Evolutionary conservation across 2,888 invertebrate genomes (phyloP).

Genomic region (Anodontia alba): DNA sequence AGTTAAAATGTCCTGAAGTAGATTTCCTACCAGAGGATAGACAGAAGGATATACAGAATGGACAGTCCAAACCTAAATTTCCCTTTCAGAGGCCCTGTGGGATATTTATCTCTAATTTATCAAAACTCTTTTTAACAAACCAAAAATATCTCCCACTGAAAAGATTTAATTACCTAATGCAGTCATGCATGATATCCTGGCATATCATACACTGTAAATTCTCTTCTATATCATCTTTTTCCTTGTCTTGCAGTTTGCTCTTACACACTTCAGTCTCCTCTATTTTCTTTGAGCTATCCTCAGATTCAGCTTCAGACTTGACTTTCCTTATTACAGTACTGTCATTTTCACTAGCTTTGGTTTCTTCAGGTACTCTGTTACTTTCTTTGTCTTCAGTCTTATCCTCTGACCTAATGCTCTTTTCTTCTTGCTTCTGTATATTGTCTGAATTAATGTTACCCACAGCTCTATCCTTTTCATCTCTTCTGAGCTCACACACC

Average conservation of each 20-base stretch:
- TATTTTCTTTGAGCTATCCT: too few species aligned
- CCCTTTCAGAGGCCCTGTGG: too few species aligned
- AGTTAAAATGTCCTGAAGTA: too few species aligned
- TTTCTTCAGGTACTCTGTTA: neutral
- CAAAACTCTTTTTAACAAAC: too few species aligned
- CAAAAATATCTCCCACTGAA: too few species aligned
- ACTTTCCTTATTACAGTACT: neutral
- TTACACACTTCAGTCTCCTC: neutral
- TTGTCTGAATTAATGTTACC: neutral
- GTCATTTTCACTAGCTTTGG: neutral
- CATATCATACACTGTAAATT: constrained; percentile 83
- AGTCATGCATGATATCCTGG: constrained; percentile 83
- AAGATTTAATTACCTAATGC: constrained; percentile 82
- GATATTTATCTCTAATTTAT: too few species aligned
- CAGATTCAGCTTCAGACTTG: neutral
- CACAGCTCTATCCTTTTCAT: neutral
- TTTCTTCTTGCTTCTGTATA: neutral
- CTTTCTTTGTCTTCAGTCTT: too few species aligned
- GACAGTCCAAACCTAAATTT: too few species aligned
- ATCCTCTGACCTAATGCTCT: too few species aligned
- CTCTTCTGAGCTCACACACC: neutral
- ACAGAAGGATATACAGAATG: too few species aligned
- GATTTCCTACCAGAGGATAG: too few species aligned
- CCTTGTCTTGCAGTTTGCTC: neutral
- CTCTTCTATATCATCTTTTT: constrained; percentile 79